Conservation (phyloP, 2,113 vertebrate species). For the Spilogale gracilis region DNA sequence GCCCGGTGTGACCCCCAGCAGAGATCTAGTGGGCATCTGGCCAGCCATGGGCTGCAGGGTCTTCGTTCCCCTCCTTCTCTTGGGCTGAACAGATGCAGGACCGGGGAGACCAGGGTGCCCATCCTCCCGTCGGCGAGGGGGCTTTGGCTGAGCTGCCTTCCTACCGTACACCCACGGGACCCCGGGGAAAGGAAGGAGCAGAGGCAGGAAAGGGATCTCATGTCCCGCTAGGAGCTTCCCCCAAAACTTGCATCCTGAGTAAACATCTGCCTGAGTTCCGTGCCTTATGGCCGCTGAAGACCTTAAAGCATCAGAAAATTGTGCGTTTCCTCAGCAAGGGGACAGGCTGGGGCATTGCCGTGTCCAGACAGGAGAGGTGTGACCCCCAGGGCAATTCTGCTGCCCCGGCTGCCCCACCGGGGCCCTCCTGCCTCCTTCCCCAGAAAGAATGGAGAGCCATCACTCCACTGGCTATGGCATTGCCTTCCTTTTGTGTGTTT, state of each 20-base stretch:
- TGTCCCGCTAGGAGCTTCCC: accelerated
- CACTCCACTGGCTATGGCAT: not conserved
- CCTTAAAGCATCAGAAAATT: accelerated
- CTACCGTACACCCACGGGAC: not conserved
- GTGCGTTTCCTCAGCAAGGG: not conserved
- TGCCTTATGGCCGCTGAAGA: too few relatives aligned
- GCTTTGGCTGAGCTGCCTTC: not conserved
- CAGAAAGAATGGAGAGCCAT: not conserved
- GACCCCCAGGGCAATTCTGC: not conserved
- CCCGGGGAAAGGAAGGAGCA: too few relatives aligned
- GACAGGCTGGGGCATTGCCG: accelerated
- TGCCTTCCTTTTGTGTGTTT: not conserved
- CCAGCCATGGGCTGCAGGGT: not conserved
- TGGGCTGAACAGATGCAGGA: accelerated
- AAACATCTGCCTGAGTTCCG: not conserved
- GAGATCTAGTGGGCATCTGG: accelerated
- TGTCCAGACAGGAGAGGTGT: accelerated
- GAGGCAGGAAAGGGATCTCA: accelerated
- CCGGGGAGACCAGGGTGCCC: not conserved
- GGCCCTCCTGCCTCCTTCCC: not conserved
- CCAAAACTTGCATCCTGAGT: not conserved
- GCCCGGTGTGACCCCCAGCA: accelerated
- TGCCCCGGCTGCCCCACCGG: not conserved
- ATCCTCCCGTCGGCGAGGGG: not conserved
- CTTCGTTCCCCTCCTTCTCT: not conserved